phyloP scores from a whole-genome alignment of 2,888 invertebrate species.

The Athetis lepigone region DNA sequence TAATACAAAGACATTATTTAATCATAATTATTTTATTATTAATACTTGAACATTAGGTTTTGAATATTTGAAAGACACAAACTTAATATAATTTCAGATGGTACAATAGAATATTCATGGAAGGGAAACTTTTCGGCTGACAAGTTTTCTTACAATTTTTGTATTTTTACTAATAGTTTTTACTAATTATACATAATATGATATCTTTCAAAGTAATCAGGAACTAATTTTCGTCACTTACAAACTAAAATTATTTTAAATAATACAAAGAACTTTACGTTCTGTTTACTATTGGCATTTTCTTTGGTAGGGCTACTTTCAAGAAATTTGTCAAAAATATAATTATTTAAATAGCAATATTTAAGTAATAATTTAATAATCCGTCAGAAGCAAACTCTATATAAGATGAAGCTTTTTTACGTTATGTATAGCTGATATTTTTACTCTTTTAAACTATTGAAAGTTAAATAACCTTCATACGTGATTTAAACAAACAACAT shows the following conservation, averaged over 20 bases:
- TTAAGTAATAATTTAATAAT: neutral
- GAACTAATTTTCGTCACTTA: constrained; percentile 30
- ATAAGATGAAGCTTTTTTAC: too few relatives aligned
- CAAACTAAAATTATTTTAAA: constrained; percentile 30
- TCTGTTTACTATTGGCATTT: constrained; percentile 1
- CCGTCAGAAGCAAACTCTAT: too few relatives aligned
- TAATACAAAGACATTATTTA: neutral
- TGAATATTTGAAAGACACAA: constrained; percentile 41
- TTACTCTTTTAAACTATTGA: neutral
- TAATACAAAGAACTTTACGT: constrained; percentile 40
- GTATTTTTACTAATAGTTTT: neutral
- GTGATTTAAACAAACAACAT: neutral
- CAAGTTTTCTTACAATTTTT: neutral
- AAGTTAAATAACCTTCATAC: neutral
- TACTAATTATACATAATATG: neutral
- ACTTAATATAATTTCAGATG: neutral
- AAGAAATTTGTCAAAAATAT: neutral
- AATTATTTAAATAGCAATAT: constrained; percentile 11
- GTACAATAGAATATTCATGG: constrained; percentile 8
- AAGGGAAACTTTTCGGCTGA: neutral
- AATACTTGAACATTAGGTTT: constrained; percentile 45
- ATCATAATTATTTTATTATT: constrained; percentile 44
- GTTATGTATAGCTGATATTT: too few relatives aligned
- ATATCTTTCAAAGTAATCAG: constrained; percentile 47
- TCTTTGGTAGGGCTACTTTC: constrained; percentile 17